These are phyloP conservation scores for Trypoxylon attenuatum DNA, from an alignment of 2,888 invertebrate species.

Conservation along the genomic window DNA sequence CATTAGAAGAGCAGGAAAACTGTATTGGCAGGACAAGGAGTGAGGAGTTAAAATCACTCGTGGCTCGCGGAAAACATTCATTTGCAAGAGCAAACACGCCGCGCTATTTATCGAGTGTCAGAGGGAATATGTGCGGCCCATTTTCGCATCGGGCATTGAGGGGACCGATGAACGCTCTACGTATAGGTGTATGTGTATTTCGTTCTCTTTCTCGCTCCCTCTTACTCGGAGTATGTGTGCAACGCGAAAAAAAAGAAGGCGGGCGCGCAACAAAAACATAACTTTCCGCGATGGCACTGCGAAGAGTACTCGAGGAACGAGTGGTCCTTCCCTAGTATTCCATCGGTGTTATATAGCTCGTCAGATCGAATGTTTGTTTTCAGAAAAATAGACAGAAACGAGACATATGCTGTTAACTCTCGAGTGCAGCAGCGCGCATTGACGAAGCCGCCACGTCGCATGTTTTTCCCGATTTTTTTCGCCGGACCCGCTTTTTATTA, in stretches of 20 bases:
- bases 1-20: not conserved
- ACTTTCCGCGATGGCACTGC: conserved; percentile 55
- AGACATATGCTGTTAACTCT: conserved; percentile 46
- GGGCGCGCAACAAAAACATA: conserved; percentile 56
- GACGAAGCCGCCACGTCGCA: conserved; percentile 40
- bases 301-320: conserved; percentile 57
- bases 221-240: conserved; percentile 9
- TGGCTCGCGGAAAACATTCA: conserved; percentile 50
- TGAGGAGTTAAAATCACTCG: conserved; percentile 47
- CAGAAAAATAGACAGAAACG: conserved; percentile 57
- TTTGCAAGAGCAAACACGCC: conserved; percentile 51
- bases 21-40: conserved; percentile 23
- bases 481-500: conserved; percentile 32
- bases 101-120: conserved; percentile 56
- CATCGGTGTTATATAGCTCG: conserved; percentile 55
- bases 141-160: conserved; percentile 55
- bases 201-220: not conserved
- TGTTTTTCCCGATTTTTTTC: conserved; percentile 26
- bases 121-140: conserved; percentile 53
- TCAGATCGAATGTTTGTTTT: conserved; percentile 59
- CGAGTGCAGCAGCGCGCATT: conserved; percentile 44
- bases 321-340: conserved; percentile 57
- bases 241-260: conserved; percentile 41
- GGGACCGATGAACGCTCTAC: conserved; percentile 34
- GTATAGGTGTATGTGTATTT: too few species aligned